Conservation (phyloP, 1,140 invertebrate species). For the Muscidifurax raptorellus region DNA sequence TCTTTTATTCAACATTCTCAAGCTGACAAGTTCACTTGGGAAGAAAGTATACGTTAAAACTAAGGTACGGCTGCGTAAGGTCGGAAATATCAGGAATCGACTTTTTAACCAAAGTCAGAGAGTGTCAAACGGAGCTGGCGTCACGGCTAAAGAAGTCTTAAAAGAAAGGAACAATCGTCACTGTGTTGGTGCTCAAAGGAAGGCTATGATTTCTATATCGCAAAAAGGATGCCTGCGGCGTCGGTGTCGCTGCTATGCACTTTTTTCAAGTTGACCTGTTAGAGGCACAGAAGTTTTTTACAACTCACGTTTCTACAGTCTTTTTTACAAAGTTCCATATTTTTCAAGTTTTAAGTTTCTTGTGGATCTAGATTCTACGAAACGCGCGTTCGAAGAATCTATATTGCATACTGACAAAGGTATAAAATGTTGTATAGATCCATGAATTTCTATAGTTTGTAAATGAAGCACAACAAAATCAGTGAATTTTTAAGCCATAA, state of each 20-base stretch:
- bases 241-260: background rate
- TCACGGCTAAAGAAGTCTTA: background rate
- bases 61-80: background rate
- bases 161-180: background rate
- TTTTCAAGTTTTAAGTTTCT: background rate
- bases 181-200: background rate
- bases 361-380: background rate
- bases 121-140: too few species aligned
- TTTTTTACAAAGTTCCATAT: background rate
- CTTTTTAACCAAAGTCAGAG: background rate
- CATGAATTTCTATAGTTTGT: too few species aligned
- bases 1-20: too few species aligned
- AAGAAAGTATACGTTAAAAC: background rate
- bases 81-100: background rate
- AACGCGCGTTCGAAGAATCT: too few species aligned
- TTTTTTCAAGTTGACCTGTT: background rate
- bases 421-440: too few species aligned
- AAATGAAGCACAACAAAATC: too few species aligned
- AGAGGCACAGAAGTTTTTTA: too few species aligned
- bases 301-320: background rate
- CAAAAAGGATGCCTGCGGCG: background rate
- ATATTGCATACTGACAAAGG: too few species aligned
- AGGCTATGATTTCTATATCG: background rate
- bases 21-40: too few species aligned
- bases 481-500: too few species aligned